Evolutionary conservation across 2,797 vertebrate species (phyloP).

Genomic region (Sylvilagus floridanus): DNA sequence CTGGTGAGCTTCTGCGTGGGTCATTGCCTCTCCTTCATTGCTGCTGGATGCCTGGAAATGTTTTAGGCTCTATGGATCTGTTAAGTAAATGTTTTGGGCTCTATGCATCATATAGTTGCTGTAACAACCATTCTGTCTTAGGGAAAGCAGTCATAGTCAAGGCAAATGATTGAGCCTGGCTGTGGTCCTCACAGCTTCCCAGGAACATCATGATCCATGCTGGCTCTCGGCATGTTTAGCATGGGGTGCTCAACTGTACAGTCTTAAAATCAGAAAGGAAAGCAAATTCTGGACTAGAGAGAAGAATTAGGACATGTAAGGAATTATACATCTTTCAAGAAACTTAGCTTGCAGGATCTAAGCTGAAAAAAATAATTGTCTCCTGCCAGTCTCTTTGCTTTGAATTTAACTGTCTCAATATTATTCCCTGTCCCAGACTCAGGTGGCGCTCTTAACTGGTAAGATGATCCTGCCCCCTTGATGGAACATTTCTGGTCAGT

Average conservation of each 20-base stretch:
- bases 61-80: no score
- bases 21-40: no score
- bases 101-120: no score
- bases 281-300: conserved; percentile 32
- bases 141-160: no score
- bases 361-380: conserved; percentile 26
- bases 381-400: conserved; percentile 33
- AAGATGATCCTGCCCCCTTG: background rate
- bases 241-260: background rate
- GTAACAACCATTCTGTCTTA: no score
- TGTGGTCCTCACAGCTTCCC: background rate
- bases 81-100: no score
- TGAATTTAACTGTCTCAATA: background rate
- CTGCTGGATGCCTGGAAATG: no score
- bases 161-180: no score
- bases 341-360: background rate
- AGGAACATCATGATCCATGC: background rate
- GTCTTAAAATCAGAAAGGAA: conserved; percentile 27
- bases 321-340: conserved; percentile 23
- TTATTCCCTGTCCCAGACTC: background rate
- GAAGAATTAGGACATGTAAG: background rate
- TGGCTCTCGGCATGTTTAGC: background rate
- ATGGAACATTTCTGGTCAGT: background rate
- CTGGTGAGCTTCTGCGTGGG: background rate
- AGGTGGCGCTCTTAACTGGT: background rate